phyloP scores from a whole-genome alignment of 2,888 invertebrate species.

The Apodemia zela region DNA sequence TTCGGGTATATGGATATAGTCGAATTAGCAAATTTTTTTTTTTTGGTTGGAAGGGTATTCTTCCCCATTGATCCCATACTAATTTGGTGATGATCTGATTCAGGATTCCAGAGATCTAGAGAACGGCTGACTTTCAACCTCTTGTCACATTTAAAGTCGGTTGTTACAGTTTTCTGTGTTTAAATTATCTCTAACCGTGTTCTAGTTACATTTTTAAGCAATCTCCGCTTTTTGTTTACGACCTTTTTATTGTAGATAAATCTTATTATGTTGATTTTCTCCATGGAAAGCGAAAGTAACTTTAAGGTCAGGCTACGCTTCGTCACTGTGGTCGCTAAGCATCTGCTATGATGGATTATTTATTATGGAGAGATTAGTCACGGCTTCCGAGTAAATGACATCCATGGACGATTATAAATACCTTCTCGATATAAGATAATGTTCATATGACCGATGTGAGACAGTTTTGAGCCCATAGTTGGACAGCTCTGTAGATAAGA shows the following conservation, averaged over 20 bases:
- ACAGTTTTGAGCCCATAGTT: neutral
- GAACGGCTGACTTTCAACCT: no score
- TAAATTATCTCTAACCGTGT: neutral
- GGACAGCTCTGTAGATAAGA: neutral
- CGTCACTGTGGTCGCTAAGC: conserved; percentile 7
- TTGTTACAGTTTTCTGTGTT: no score
- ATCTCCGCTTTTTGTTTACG: neutral
- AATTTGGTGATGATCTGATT: no score
- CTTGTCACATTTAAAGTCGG: no score
- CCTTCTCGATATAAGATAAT: conserved; percentile 8
- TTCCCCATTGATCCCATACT: no score
- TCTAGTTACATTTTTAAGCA: neutral
- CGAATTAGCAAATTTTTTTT: no score
- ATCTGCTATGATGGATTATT: conserved; percentile 9
- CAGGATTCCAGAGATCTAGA: no score
- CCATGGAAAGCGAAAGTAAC: conserved; percentile 6
- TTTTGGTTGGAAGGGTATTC: no score
- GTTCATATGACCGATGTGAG: neutral
- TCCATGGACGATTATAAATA: conserved; percentile 7
- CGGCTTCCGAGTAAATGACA: conserved; percentile 8
- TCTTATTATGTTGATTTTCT: conserved; percentile 2
- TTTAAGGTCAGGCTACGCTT: conserved; percentile 4
- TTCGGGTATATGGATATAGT: no score
- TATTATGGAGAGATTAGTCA: conserved; percentile 10
- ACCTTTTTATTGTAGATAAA: neutral